Conservation (phyloP, 2,797 vertebrate species). For the Hydrophis major region DNA sequence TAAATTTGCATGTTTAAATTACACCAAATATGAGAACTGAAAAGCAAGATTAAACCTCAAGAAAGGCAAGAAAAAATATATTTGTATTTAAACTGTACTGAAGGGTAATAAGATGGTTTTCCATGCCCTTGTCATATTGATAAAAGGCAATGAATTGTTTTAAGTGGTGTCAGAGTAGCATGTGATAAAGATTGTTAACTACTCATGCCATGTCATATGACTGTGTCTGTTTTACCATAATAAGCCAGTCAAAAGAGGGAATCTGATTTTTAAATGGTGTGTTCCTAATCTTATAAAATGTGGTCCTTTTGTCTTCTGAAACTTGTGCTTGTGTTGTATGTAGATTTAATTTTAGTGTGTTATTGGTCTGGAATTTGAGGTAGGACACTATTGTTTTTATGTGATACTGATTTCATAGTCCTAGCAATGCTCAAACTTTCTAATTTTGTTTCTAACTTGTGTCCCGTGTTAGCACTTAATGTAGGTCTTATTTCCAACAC, state of each 20-base stretch:
- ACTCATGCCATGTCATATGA: neutral
- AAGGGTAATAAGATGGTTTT: neutral
- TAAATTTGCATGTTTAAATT: neutral
- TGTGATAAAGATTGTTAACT: neutral
- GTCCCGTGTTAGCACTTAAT: neutral
- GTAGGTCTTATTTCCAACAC: neutral
- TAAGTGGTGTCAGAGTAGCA: neutral
- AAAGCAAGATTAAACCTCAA: neutral
- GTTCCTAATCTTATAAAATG: neutral
- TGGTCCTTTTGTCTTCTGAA: neutral
- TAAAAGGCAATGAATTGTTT: neutral
- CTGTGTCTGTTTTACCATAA: neutral
- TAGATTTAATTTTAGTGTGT: neutral
- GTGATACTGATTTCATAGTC: neutral
- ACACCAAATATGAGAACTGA: neutral
- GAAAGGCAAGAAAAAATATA: neutral
- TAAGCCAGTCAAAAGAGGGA: neutral
- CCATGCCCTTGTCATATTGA: neutral
- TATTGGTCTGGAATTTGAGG: neutral
- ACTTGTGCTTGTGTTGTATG: neutral
- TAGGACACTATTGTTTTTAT: neutral
- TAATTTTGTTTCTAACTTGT: neutral
- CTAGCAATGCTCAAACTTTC: neutral
- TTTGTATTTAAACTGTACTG: neutral
- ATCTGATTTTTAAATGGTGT: neutral